Base-by-base conservation (phyloP, 2,888 invertebrate species). In the Ennomos fuscantarius region DNA sequence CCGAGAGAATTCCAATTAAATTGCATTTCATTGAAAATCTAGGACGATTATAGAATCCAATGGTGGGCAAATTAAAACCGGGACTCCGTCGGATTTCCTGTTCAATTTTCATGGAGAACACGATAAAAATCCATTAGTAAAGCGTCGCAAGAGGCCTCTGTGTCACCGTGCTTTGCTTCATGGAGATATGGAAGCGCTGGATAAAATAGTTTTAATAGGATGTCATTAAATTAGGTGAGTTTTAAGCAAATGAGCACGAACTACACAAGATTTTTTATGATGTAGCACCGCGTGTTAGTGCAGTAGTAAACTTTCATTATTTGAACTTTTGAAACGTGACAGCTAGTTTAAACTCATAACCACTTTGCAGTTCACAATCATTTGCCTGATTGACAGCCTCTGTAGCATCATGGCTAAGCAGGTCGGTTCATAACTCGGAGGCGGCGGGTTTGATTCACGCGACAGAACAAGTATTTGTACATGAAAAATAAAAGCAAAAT, bases 81-180 rank as follows among this genome's bases (percentile, higher is more conserved):
- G 78, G 76, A 74, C 79, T 82, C 79, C 73, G 79, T 74, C 79
- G 86, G 86, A 87, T 87, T 87, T 84, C 78, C 82, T 74, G 84
- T 85, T 86, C 82, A 84, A 87, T 90, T 87, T 84, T 79, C 85
- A 87, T 84, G 83, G 81, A 84, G 79, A 80, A 76, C 77, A 75
- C 82, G 85, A 89, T 86, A 87, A 87, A 89, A 89, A 89, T 84
- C 85, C 84, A 89, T 89, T 87, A 89, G 81, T 75, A 71, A 68
- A 77, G 74, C 79, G 76, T 67, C 72, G 73, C 68, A 68, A 76
- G 82, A 76, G 81, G 81, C 79, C 80, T 78, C 72, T 65, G 76
- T 78, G 77, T 75, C 81, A 75, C 77, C 69, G 74, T 74, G 78
- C 72, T 73, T 67, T 67, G 70, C 64, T 70, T 60, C 68, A 70